A percentile compares a stretch with the other conserved stretches of the same genome.
Evolutionary conservation across 2,797 vertebrate genomes (phyloP).

Genomic region (Perdix hodgsoniae): DNA sequence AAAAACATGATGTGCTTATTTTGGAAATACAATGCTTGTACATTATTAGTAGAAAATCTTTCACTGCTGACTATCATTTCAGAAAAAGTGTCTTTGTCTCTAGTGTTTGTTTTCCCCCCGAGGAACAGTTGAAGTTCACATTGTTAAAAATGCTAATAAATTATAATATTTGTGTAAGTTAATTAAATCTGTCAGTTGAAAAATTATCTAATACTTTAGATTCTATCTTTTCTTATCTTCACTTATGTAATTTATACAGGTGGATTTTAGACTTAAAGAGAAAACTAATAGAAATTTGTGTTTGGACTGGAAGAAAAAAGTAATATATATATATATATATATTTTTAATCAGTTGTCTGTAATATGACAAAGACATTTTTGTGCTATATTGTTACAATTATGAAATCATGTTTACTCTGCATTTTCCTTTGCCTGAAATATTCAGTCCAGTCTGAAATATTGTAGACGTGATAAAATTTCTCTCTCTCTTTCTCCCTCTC

Average conservation of each 20-base stretch:
- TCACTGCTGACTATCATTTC: constrained; percentile 45
- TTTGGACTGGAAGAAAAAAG: neutral
- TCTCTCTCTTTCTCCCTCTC: neutral
- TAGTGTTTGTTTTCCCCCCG: constrained; percentile 17
- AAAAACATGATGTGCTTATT: neutral
- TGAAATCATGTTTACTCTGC: neutral
- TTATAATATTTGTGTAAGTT: constrained; percentile 66
- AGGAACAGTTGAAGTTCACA: constrained; percentile 55
- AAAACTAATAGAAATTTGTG: neutral
- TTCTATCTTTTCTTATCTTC: constrained; percentile 10
- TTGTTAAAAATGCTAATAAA: constrained; percentile 68
- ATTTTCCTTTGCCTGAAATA: neutral
- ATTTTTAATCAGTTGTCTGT: neutral
- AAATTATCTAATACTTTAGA: constrained; percentile 6
- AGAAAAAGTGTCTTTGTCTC: constrained; percentile 63
- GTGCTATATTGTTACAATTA: neutral
- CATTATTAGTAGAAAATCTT: neutral
- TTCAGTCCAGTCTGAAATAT: neutral
- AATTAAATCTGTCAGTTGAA: constrained; percentile 72
- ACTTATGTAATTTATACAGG: constrained; percentile 8
- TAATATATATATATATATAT: neutral
- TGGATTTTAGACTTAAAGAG: neutral
- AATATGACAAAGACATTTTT: neutral
- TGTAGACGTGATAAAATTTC: neutral
- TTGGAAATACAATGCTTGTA: neutral